These are phyloP conservation scores for Epizoanthus illoricatus DNA, from an alignment of 92 coral and sea anemone genomes.

Conservation along the genomic window DNA sequence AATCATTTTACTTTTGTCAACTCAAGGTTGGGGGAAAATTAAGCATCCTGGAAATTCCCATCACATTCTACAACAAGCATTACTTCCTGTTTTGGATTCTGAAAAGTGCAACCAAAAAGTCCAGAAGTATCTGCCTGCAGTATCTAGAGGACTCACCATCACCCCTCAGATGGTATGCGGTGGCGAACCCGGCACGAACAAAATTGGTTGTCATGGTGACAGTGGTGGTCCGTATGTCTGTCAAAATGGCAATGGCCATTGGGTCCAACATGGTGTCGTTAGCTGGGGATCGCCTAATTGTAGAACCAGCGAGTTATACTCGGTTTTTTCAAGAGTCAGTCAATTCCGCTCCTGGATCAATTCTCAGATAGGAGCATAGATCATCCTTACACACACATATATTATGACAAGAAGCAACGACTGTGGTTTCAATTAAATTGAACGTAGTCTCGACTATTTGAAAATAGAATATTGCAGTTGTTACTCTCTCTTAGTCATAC, in stretches of 20 bases:
- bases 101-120: conserved; percentile 5
- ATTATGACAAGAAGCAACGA: too few species aligned
- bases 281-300: conserved; percentile 37
- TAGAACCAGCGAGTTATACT: conserved; percentile 21
- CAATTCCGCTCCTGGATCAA: conserved; percentile 28
- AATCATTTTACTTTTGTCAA: background rate
- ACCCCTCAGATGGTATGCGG: conserved; percentile 37
- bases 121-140: conserved; percentile 24
- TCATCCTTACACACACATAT: too few species aligned
- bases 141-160: conserved; percentile 5
- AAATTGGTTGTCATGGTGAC: conserved; percentile 33
- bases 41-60: conserved; percentile 13
- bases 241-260: conserved; percentile 4
- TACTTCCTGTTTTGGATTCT: conserved; percentile 12
- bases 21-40: conserved; percentile 30
- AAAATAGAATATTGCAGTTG: too few species aligned
- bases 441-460: too few species aligned
- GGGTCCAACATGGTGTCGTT: conserved; percentile 32
- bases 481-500: too few species aligned
- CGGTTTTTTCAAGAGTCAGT: conserved; percentile 29
- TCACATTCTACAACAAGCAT: conserved; percentile 33
- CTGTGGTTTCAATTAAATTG: too few species aligned
- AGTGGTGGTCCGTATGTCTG: conserved; percentile 39
- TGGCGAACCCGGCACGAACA: conserved; percentile 13
- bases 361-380: background rate